Evolutionary conservation across 2,888 invertebrate genomes (phyloP).

Genomic region (Tuta absoluta): DNA sequence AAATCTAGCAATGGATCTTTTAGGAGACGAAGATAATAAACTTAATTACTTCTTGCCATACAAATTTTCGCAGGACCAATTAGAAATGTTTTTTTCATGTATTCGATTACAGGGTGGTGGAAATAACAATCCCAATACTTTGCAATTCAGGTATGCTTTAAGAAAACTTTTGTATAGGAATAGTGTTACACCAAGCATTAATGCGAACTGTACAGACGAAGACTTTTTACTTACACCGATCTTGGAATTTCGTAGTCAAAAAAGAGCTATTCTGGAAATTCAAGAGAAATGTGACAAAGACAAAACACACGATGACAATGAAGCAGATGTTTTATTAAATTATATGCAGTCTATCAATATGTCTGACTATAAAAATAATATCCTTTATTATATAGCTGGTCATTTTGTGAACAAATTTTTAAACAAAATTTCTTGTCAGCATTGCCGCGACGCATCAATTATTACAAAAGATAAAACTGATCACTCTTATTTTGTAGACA

Average conservation of each 20-base stretch:
- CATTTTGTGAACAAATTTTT: too few relatives aligned
- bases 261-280: neutral
- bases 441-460: neutral
- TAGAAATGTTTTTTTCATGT: constrained; percentile 4
- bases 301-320: neutral
- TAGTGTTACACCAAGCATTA: neutral
- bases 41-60: neutral
- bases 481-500: neutral
- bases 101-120: neutral
- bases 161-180: neutral
- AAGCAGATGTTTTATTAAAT: too few relatives aligned
- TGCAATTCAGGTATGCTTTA: neutral
- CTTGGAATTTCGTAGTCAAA: neutral
- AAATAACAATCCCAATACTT: neutral
- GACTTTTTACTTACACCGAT: neutral
- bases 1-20: neutral
- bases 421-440: neutral
- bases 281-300: neutral
- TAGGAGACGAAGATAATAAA: neutral
- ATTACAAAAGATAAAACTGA: neutral
- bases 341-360: too few relatives aligned
- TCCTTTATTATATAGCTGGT: neutral
- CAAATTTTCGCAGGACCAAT: neutral
- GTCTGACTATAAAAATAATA: neutral
- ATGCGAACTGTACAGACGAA: neutral